Evolutionary conservation across 2,113 vertebrate species (phyloP).

Genomic region (Crotalus tigris): DNA sequence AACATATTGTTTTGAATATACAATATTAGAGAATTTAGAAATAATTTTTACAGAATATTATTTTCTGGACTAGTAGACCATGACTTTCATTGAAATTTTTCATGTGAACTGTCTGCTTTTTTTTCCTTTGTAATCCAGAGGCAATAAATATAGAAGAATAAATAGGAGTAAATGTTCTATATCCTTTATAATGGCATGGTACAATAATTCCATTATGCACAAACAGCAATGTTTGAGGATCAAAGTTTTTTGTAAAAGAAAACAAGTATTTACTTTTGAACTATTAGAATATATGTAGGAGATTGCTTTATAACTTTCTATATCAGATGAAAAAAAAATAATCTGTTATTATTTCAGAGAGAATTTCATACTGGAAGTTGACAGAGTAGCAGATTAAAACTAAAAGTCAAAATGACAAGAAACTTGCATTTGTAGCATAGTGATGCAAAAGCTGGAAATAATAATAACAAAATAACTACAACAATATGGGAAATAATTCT

Average conservation of each 20-base stretch:
- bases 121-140: not conserved
- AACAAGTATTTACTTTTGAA: not conserved
- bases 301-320: not conserved
- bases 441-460: not conserved
- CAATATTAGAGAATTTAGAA: not conserved
- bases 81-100: not conserved
- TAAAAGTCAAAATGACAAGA: not conserved
- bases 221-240: slow-evolving; percentile 1
- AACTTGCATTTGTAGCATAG: not conserved
- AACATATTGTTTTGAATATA: slow-evolving; percentile 37
- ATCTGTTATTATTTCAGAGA: not conserved
- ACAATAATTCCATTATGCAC: not conserved
- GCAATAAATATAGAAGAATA: not conserved
- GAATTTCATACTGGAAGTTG: not conserved
- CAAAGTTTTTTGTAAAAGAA: not conserved
- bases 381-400: not conserved
- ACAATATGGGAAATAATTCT: not conserved
- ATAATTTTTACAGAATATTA: not conserved
- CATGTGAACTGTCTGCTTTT: not conserved
- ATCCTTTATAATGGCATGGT: not conserved
- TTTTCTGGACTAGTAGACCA: not conserved
- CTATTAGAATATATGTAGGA: not conserved
- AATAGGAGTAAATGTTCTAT: slow-evolving; percentile 2
- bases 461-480: not conserved
- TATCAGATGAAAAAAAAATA: not conserved